These are phyloP conservation scores for Drosophila fungiperda DNA, from an alignment of 2,888 invertebrate genomes.

Conservation along the genomic window DNA sequence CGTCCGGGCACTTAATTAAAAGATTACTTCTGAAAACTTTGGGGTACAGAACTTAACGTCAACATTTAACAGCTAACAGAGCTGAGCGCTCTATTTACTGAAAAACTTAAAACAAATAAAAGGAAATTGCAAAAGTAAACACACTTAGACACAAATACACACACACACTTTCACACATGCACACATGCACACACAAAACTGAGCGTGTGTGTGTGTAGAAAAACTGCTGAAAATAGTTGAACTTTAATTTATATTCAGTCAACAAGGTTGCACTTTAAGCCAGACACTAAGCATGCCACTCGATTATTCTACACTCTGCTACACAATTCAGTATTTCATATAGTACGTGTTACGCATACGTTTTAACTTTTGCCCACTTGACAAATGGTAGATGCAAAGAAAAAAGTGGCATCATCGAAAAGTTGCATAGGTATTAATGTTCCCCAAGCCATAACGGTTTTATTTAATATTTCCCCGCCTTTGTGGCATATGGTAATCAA, in stretches of 20 bases:
- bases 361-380: constrained; percentile 62
- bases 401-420: constrained; percentile 32
- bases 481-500: not conserved
- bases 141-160: constrained; percentile 63
- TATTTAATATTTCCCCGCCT: not conserved
- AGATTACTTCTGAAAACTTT: constrained; percentile 77
- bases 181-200: constrained; percentile 21
- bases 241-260: constrained; percentile 75
- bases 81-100: constrained; percentile 62
- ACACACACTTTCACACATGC: constrained; percentile 22
- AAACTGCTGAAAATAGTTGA: constrained; percentile 60
- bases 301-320: constrained; percentile 52
- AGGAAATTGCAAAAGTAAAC: constrained; percentile 79
- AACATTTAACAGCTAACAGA: constrained; percentile 53
- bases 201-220: constrained; percentile 29
- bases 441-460: constrained; percentile 1
- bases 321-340: constrained; percentile 70
- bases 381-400: constrained; percentile 55
- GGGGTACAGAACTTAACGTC: constrained; percentile 69
- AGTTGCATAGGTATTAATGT: constrained; percentile 42
- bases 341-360: constrained; percentile 75
- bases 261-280: constrained; percentile 58
- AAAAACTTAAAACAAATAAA: constrained; percentile 75
- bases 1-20: constrained; percentile 72
- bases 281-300: constrained; percentile 42